Evolutionary conservation across 2,797 vertebrate genomes (phyloP).

Genomic region (Falco novaeseelandiae): DNA sequence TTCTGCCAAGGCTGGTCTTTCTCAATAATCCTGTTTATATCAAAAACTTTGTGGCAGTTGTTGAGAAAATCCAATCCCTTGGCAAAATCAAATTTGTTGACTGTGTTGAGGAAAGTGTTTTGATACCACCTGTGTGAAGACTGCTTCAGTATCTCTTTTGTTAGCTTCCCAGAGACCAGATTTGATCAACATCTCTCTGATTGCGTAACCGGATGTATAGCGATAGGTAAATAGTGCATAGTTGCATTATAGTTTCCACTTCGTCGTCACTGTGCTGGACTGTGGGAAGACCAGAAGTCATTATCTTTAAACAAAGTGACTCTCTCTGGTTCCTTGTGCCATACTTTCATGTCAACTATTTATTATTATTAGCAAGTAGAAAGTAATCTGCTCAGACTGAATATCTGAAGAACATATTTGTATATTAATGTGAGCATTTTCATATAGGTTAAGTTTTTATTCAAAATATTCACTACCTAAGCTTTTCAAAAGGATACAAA

Average conservation of each 20-base stretch:
- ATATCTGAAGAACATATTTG: neutral
- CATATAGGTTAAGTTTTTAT: neutral
- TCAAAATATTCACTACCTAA: neutral
- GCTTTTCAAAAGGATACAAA: neutral
- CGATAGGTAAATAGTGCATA: neutral
- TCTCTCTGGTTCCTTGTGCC: neutral
- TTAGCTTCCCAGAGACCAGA: neutral
- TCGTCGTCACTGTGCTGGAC: neutral
- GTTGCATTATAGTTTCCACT: neutral
- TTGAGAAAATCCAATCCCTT: neutral
- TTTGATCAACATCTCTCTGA: neutral
- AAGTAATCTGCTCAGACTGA: neutral
- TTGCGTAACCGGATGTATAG: neutral
- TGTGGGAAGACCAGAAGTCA: neutral
- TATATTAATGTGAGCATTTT: neutral
- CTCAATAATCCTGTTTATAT: neutral
- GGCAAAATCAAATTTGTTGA: neutral
- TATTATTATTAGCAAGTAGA: neutral
- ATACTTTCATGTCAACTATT: neutral
- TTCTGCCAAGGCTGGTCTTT: neutral
- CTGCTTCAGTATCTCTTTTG: neutral
- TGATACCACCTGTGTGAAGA: neutral
- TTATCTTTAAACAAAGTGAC: neutral
- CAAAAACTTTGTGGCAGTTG: neutral
- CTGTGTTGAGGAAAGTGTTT: neutral